These are phyloP conservation scores for Xiphophorus maculatus DNA, from an alignment of 2,113 vertebrate genomes.

Conservation along the genomic window DNA sequence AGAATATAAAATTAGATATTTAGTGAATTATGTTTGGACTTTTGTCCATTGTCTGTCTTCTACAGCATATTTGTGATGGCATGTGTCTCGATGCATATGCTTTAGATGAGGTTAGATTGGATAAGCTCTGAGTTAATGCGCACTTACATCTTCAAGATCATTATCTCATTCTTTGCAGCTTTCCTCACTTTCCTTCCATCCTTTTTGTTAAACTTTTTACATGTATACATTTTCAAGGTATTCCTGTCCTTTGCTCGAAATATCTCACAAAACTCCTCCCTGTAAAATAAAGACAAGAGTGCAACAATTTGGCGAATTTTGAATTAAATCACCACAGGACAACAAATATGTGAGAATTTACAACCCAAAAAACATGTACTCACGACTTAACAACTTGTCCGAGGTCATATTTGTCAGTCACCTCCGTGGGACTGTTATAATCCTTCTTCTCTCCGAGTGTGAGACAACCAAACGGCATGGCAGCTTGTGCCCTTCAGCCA, in stretches of 20 bases:
- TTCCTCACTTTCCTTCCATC: slow-evolving; percentile 97
- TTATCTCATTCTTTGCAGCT: slow-evolving; percentile 98
- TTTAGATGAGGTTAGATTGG: not conserved
- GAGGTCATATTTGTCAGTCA: slow-evolving; percentile 98
- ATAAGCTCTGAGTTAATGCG: not conserved
- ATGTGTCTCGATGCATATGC: not conserved
- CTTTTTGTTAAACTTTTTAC: slow-evolving; percentile 98
- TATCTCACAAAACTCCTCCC: slow-evolving; percentile 99
- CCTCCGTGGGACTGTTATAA: slow-evolving; percentile 97
- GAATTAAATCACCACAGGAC: not conserved
- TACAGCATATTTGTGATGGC: not conserved
- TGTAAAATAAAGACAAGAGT: slow-evolving; percentile 53
- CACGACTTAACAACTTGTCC: slow-evolving; percentile 98
- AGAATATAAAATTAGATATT: not conserved
- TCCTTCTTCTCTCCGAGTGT: slow-evolving; percentile 98
- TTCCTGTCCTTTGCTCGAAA: slow-evolving; percentile 97
- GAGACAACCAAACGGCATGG: slow-evolving; percentile 99
- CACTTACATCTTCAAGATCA: slow-evolving; percentile 97
- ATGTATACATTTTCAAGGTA: slow-evolving; percentile 95
- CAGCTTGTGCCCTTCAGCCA: slow-evolving; percentile 82
- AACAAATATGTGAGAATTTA: not conserved
- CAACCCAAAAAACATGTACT: slow-evolving; percentile 71
- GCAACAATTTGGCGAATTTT: not conserved
- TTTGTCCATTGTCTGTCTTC: not conserved
- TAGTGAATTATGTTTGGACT: not conserved